Evolutionary conservation across 1,140 invertebrate species (phyloP), one percentile per base, ranked within the genome.

Genomic region (Lepidurus arcticus): DNA sequence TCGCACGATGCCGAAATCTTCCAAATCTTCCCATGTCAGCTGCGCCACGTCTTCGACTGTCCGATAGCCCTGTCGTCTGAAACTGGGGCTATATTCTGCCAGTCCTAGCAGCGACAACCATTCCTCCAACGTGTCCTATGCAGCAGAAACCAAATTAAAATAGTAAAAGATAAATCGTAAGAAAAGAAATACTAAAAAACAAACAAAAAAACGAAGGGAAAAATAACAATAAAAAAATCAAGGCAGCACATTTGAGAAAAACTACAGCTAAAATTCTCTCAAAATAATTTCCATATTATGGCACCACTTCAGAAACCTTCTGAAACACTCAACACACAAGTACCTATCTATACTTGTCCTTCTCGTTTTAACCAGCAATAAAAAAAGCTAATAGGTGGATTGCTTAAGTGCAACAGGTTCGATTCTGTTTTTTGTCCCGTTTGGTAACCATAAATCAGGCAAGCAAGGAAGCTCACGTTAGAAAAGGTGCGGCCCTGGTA

Each of bases 11-110:
- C 98, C 98, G 84, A 98, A 97, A 83, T 99, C 98, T 87, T 99
- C 98, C 81, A 99, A 89, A 87, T 99, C 98, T 88, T 99, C 98
- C 96, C 97, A 98, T 79, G 94, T 95, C 53, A 99, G 89, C 83
- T 98, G 95, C 47, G 94, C 94, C 74, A 94, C 93, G 85, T 94
- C 92, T 82, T 97, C 93, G 73, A 99, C 94, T 24, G 92, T 93
- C 80, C 92, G 90, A 87, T 98, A 99, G 76, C 96, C 96, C 87
- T 99, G 96, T 81, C 92, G 91, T 80, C 93, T 89, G 74, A 99
- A 88, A 73, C 93, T 92, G 42, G 91, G 90, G 26, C 92, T 91
- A 85, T 99, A 99, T 85, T 98, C 94, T 83, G 96, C 94, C 75
- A 99, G 88, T 80, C 94, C 89, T 76, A 99, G 87, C 80, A 98